Evolutionary conservation across 2,113 vertebrate species (phyloP), one percentile per base, ranked within the genome.

Genomic region (Aphyosemion australe): DNA sequence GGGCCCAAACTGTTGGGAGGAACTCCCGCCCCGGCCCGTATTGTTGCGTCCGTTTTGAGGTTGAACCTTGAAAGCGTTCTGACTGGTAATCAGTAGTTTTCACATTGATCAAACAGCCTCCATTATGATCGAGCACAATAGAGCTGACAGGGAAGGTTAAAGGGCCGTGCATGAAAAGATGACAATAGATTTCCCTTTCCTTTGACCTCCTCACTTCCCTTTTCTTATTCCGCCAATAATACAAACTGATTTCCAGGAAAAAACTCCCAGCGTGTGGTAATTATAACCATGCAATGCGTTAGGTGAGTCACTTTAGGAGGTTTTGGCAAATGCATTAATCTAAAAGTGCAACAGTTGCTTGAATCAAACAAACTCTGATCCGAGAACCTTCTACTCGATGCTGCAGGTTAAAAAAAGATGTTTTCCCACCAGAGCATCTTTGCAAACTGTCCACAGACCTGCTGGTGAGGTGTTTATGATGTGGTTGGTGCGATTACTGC

Each of bases 71-170:
- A 86, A 88, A 80, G 71, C 51, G 18, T 73, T 50, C 70, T 85
- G 84, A 89, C 87, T 86, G 80, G 67, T 82, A 74, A 88, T 85
- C 83, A 83, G 76, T 45, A 69, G 58, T 82, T 84, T 84, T 74
- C 55, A 72, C 72, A 61, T 69, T 82, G 78, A 85, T 89, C 85
- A 89, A 88, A 89, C 78, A 14, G 50, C n/a, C 72, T 80, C 82
- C 46, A 77, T 89, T 89, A 84, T 88, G 77, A 82, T n/a, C 52
- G 45, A 61, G 74, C 72, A 89, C 88, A 89, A 89, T 69, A 48
- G 69, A 34, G 39, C 63, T 80, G 84, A 85, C 82, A 80, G 78
- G 45, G 60, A 64, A 61, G 50, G 46, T 42, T 45, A 59, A 42
- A 46, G 43, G 56, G 62, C 26, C 8, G 15, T 60, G 67, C 51